These are phyloP conservation scores for Operophtera brumata DNA, from an alignment of 2,888 invertebrate species.

Conservation along the genomic window DNA sequence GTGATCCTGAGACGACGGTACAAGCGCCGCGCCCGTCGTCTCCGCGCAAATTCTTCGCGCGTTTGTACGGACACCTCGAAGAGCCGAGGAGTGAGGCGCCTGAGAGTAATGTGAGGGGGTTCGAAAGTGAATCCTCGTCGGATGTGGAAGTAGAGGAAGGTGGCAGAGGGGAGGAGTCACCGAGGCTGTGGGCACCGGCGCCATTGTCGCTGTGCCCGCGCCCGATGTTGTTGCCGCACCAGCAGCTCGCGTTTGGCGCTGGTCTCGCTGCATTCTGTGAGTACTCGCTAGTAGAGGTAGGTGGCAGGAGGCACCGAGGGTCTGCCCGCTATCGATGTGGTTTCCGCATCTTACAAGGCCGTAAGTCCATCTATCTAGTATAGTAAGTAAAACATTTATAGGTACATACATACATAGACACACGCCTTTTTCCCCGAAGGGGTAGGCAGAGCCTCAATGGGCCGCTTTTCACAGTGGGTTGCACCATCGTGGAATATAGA, in stretches of 20 bases:
- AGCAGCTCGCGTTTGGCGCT: slow-evolving; percentile 81
- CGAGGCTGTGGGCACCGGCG: slow-evolving; percentile 58
- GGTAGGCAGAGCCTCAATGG: no score
- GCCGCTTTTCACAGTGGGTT: no score
- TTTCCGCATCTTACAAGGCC: no score
- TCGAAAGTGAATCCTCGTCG: slow-evolving; percentile 69
- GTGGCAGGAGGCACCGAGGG: no score
- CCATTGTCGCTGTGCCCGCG: slow-evolving; percentile 69
- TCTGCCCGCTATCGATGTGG: no score
- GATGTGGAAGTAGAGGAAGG: slow-evolving; percentile 69
- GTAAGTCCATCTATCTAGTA: no score
- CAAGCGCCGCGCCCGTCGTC: slow-evolving; percentile 83
- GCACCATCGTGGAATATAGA: no score
- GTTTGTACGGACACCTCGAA: slow-evolving; percentile 90
- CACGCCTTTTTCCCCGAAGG: no score
- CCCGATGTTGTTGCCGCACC: slow-evolving; percentile 68
- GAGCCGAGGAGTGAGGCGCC: slow-evolving; percentile 44
- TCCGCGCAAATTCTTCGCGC: slow-evolving; percentile 89
- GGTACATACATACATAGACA: no score
- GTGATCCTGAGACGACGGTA: slow-evolving; percentile 45
- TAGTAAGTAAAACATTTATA: no score
- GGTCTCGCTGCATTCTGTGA: slow-evolving; percentile 81
- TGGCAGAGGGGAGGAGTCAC: slow-evolving; percentile 28
- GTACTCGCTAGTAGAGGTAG: slow-evolving; percentile 39
- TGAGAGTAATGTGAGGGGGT: slow-evolving; percentile 40